Evolutionary conservation across 2,113 vertebrate species (phyloP), one percentile per base, ranked within the genome.

Genomic region (Lagopus muta): DNA sequence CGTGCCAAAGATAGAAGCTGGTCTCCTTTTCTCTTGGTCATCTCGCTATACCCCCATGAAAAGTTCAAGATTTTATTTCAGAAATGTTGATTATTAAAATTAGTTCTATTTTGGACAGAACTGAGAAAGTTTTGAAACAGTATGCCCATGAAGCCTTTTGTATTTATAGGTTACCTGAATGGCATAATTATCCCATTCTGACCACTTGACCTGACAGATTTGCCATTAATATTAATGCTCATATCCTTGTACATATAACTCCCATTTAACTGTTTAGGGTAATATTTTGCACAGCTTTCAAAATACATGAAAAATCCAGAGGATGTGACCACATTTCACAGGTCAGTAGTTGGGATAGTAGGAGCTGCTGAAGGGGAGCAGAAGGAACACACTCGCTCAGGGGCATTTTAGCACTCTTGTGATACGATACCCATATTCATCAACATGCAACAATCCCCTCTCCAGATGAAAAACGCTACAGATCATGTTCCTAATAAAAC

Each of bases 371-470:
- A 95, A 93, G 92, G 91, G 94, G 86, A 94, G 75, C 84, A 92
- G 91, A 85, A 93, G 94, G 91, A 96, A 65, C 82, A 78, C 11
- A 86, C 52, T 92, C 0, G 82, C 96, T 96, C 91, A 91, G 88
- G 95, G 95, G 94, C 93, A 97, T 97, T 97, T 97, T 93, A 94
- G 94, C 95, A 95, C 95, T 97, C 88, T 86, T 91, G 92, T 64
- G 93, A 95, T 96, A 77, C 8, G 72, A 96, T 96, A 94, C 90
- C 90, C 88, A 73, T 94, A 94, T 90, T 94, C 95, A 90, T 94
- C 95, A 95, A 80, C 93, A 94, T 90, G 90, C 82, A 96, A 94
- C 89, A 93, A 91, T 78, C 93, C 76, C 69, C 72, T 88, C 79
- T 92, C 91, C 94, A 96, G 91, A 88, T 69, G 85, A 96, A 95